phyloP scores from a whole-genome alignment of 2,113 vertebrate genomes.

The Peucedramus taeniatus region DNA sequence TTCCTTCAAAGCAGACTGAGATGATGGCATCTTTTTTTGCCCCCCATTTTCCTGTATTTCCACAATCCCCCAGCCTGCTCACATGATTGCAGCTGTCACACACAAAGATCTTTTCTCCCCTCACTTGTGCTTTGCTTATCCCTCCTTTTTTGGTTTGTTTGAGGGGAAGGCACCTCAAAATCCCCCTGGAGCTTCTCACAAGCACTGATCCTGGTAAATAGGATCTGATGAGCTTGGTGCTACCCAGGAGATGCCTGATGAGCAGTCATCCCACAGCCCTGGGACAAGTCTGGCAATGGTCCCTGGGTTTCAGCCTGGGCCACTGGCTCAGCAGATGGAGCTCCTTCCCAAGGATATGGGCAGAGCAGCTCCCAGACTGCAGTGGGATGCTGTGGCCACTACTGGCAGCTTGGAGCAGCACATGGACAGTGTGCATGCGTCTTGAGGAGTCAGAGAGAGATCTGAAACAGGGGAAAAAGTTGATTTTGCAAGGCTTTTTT shows the following conservation, averaged over 20 bases:
- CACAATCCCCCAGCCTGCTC: background rate
- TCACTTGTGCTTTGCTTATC: rapidly evolving
- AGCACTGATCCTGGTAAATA: background rate
- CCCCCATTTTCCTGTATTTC: background rate
- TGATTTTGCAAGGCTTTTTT: background rate
- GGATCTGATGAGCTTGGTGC: rapidly evolving
- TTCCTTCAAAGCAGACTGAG: background rate
- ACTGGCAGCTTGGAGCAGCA: background rate
- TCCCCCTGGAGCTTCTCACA: background rate
- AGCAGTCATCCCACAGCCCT: rapidly evolving
- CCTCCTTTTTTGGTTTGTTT: background rate
- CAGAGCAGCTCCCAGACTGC: background rate
- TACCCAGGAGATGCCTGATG: background rate
- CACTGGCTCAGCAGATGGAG: slow-evolving; percentile 35
- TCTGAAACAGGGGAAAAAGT: background rate
- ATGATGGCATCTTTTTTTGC: rapidly evolving
- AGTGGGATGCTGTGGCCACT: background rate
- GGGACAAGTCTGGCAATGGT: background rate
- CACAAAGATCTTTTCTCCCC: rapidly evolving
- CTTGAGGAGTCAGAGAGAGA: background rate
- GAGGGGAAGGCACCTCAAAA: background rate
- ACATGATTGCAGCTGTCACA: background rate
- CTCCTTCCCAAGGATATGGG: background rate
- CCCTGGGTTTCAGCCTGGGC: background rate
- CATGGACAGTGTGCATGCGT: background rate